Percentiles rank a stretch among this genome's conserved stretches.
phyloP scores from a whole-genome alignment of 2,888 invertebrate genomes.

The Anodontia alba region DNA sequence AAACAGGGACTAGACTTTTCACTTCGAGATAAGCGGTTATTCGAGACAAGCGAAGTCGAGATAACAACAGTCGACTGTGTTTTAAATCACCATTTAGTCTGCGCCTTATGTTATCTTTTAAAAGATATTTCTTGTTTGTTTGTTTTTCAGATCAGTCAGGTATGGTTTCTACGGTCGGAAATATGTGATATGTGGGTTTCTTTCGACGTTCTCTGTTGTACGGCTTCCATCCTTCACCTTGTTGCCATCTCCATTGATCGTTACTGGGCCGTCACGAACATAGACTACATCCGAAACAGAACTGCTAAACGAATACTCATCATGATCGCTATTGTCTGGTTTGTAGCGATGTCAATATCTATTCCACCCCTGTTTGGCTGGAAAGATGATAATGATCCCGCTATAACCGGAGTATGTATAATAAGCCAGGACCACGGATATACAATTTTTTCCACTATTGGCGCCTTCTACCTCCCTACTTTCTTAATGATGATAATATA shows the following conservation, averaged over 20 bases:
- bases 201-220: conserved; percentile 98
- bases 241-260: conserved; percentile 98
- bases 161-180: conserved; percentile 95
- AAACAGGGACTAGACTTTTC: no score
- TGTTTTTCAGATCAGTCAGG: conserved; percentile 63
- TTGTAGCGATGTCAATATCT: conserved; percentile 95
- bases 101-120: no score
- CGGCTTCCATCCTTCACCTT: conserved; percentile 97
- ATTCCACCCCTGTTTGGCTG: conserved; percentile 94
- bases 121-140: no score
- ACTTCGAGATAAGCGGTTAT: no score
- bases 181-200: conserved; percentile 98
- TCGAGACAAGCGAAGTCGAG: no score
- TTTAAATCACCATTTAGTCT: no score
- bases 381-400: conserved; percentile 76
- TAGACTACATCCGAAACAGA: conserved; percentile 97
- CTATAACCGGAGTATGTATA: conserved; percentile 89
- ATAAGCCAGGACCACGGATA: conserved; percentile 94
- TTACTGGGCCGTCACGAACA: conserved; percentile 99
- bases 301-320: conserved; percentile 92
- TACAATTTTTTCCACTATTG: conserved; percentile 98
- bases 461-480: conserved; percentile 98
- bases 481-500: conserved; percentile 97
- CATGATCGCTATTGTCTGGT: conserved; percentile 97
- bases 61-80: no score